Conservation (phyloP, 2,113 vertebrate genomes). For the Terrapene triunguis region DNA sequence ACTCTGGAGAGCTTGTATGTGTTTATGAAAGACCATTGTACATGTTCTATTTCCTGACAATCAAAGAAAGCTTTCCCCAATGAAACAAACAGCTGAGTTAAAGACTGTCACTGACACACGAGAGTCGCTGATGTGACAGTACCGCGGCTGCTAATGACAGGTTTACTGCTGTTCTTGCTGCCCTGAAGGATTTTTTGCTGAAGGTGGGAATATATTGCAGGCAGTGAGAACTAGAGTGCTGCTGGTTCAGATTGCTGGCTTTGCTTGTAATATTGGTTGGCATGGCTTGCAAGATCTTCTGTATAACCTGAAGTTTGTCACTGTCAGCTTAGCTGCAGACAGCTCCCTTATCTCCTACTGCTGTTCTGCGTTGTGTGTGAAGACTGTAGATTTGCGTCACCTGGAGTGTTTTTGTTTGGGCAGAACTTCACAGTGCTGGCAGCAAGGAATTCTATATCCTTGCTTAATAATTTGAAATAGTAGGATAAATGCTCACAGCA, state of each 20-base stretch:
- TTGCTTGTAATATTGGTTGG: slow-evolving; percentile 47
- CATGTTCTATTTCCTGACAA: slow-evolving; percentile 52
- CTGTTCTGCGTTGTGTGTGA: neutral
- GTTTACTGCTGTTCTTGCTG: slow-evolving; percentile 68
- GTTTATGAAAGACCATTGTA: slow-evolving; percentile 39
- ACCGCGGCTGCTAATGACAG: slow-evolving; percentile 62
- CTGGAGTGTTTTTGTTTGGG: neutral
- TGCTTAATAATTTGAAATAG: slow-evolving; percentile 27
- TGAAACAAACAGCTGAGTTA: slow-evolving; percentile 67
- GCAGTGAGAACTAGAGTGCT: slow-evolving; percentile 33
- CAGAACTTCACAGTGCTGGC: neutral
- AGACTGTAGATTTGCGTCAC: neutral
- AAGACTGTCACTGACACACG: slow-evolving; percentile 43
- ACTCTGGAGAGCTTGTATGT: slow-evolving; percentile 43
- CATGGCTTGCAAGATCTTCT: slow-evolving; percentile 23
- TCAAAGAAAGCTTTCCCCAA: slow-evolving; percentile 49
- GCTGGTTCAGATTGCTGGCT: slow-evolving; percentile 53
- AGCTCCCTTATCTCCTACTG: neutral
- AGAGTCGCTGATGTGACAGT: slow-evolving; percentile 68
- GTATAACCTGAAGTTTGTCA: slow-evolving; percentile 60
- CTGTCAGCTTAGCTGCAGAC: slow-evolving; percentile 22
- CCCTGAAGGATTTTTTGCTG: slow-evolving; percentile 68
- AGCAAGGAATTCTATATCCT: slow-evolving; percentile 29
- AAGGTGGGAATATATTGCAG: slow-evolving; percentile 53
- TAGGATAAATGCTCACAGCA: neutral